Evolutionary conservation across 2,888 invertebrate species (phyloP).

Genomic region (Ormyrus pomaceus): DNA sequence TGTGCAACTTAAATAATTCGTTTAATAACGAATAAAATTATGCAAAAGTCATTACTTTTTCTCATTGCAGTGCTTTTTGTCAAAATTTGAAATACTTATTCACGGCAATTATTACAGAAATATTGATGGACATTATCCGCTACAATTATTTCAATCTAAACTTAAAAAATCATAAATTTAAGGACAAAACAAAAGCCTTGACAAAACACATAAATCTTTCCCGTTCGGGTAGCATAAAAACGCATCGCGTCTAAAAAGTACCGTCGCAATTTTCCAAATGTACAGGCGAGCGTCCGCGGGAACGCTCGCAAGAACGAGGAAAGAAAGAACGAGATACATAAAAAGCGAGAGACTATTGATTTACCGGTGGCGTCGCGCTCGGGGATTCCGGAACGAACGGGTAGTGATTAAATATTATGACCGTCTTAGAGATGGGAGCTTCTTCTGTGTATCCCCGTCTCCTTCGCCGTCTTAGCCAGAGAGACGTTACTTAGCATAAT

Average conservation of each 20-base stretch:
- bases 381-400: conserved; percentile 65
- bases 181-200: neutral
- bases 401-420: conserved; percentile 76
- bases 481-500: conserved; percentile 74
- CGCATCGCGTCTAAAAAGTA: neutral
- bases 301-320: neutral
- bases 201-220: neutral
- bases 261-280: conserved; percentile 17
- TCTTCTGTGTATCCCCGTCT: conserved; percentile 62
- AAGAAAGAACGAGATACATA: conserved; percentile 1
- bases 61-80: no score
- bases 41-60: no score
- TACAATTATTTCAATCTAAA: no score
- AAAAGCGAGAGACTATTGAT: conserved; percentile 64
- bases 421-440: conserved; percentile 67
- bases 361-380: conserved; percentile 54
- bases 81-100: no score
- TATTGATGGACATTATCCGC: no score
- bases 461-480: conserved; percentile 47
- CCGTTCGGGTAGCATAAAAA: neutral
- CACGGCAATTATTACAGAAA: no score
- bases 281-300: conserved; percentile 2
- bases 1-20: no score
- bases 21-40: no score
- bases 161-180: no score